Base-by-base conservation (phyloP, 2,888 invertebrate species). In the Watsonalla cultraria region DNA sequence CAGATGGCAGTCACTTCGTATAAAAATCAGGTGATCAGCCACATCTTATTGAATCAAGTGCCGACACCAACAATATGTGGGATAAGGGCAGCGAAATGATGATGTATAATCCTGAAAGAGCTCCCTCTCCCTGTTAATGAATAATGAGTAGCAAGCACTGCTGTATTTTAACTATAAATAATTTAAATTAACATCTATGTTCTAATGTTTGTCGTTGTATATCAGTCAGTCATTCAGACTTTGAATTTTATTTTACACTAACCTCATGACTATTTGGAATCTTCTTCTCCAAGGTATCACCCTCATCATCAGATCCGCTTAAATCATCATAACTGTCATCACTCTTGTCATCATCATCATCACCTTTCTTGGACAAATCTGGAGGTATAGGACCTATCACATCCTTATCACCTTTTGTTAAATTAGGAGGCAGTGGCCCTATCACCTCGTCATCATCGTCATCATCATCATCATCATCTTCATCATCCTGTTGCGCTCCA, bases 191-290 rank as follows among this genome's bases (percentile, higher is more conserved):
- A n/a, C n/a, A 24, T 24, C 4, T 24, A 2, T 2, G 1, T 24
- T 24, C 24, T 24, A 24, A 24, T 2, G 24, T 24, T 24, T 2
- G 24, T 24, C 4, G 4, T 24, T 24, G 24, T 24, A 24, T 24
- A 24, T 24, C 24, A 24, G 24, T 24, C 24, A 24, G 24, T 24
- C 24, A 24, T 24, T 24, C 24, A 24, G 24, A 24, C 24, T 24
- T 24, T 24, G 13, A 6, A 46, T 14, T 7, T 7, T 14, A n/a
- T n/a, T n/a, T n/a, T n/a, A n/a, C n/a, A n/a, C n/a, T n/a, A n/a
- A n/a, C n/a, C 86, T 96, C 95, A 78, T 95, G 94, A 37, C 92
- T 93, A 66, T 94, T 93, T 0, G 96, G 96, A 67, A 96, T 95
- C 72, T 92, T 93, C 15, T 91, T 91, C 5, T 86, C 80, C 47